Conservation (phyloP, 2,797 vertebrate species). For the Loris lydekkerianus region DNA sequence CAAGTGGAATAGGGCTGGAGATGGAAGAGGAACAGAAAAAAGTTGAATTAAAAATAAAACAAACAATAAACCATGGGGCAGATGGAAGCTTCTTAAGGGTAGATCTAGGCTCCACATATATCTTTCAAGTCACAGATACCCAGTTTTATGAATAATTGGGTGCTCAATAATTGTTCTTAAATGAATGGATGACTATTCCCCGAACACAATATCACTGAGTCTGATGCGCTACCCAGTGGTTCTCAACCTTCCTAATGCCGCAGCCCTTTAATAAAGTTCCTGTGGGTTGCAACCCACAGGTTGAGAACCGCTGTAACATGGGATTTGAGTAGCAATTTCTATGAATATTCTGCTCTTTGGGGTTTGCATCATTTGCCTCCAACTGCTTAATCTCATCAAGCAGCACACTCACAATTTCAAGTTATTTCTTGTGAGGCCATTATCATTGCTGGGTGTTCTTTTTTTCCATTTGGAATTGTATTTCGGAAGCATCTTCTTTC, state of each 20-base stretch:
- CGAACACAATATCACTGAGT: neutral
- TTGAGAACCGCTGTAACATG: neutral
- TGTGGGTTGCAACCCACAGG: too few relatives aligned
- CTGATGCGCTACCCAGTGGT: neutral
- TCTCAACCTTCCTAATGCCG: too few relatives aligned
- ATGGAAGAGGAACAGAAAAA: neutral
- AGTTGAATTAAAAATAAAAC: neutral
- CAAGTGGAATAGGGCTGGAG: neutral
- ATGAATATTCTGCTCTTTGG: constrained; percentile 37
- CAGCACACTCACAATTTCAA: constrained; percentile 21
- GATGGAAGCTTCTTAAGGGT: neutral
- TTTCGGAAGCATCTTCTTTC: constrained; percentile 42
- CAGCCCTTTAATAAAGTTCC: too few relatives aligned
- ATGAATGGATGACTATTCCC: neutral
- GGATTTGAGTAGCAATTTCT: constrained; percentile 35
- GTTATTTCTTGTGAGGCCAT: constrained; percentile 71
- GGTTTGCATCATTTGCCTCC: constrained; percentile 65
- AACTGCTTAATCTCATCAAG: constrained; percentile 74
- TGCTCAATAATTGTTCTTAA: neutral
- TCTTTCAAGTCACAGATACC: neutral
- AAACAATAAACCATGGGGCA: neutral
- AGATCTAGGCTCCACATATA: neutral
- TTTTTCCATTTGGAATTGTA: constrained; percentile 65
- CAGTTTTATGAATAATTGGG: neutral
- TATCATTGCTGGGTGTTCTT: neutral